A percentile compares a stretch with the other conserved stretches of the same genome.
Evolutionary conservation across 2,113 vertebrate species (phyloP).

Genomic region (Salvelinus alpinus): DNA sequence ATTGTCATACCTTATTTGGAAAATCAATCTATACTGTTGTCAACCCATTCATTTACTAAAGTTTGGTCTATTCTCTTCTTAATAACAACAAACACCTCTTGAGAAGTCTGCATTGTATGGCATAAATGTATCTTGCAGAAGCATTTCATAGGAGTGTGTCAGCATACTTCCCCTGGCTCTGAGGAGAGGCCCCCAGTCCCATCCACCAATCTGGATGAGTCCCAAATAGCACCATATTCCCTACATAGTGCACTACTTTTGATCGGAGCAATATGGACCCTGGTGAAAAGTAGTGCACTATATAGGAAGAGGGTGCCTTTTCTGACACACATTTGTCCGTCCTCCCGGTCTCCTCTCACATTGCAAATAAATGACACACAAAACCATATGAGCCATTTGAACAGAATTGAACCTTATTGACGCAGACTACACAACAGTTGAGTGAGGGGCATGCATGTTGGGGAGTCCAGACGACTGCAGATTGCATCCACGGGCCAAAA

Average conservation of each 20-base stretch:
- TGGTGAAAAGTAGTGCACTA: too few relatives aligned
- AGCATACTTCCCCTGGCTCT: conserved; percentile 24
- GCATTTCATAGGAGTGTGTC: conserved; percentile 18
- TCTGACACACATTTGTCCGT: too few relatives aligned
- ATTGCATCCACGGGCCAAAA: conserved; percentile 55
- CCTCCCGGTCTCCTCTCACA: too few relatives aligned
- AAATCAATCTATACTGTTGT: neutral
- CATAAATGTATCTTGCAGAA: neutral
- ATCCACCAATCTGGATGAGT: conserved; percentile 35
- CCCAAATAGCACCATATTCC: too few relatives aligned
- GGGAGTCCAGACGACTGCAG: conserved; percentile 40
- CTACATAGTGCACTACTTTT: too few relatives aligned
- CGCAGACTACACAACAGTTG: conserved; percentile 45
- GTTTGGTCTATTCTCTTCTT: neutral
- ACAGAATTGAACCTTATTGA: conserved; percentile 44
- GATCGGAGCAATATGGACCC: too few relatives aligned
- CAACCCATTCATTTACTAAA: neutral
- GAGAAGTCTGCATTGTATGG: neutral
- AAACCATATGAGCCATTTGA: conserved; percentile 22
- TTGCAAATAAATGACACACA: neutral
- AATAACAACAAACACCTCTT: neutral
- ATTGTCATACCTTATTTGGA: neutral
- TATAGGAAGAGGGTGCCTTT: too few relatives aligned
- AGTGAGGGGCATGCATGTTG: conserved; percentile 28
- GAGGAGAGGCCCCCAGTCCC: conserved; percentile 22